phyloP scores from a whole-genome alignment of 2,113 vertebrate genomes.

The Lepisosteus oculatus region DNA sequence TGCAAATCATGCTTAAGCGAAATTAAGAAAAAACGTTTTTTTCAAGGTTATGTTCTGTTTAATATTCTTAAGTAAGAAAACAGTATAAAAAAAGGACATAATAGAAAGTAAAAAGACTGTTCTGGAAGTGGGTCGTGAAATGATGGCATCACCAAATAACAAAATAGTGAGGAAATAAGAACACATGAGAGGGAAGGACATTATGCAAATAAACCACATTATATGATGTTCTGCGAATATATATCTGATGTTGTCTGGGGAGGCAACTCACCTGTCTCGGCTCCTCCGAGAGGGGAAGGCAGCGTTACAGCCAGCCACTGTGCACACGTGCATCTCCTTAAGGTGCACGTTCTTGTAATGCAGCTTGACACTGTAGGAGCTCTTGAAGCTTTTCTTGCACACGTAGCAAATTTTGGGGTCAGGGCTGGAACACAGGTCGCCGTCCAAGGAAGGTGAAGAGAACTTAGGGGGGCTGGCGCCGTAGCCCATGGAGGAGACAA shows the following conservation, averaged over 20 bases:
- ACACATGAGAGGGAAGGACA: too few species aligned
- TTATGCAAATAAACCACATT: too few species aligned
- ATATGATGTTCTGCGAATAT: too few species aligned
- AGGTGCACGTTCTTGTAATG: slow-evolving; percentile 99
- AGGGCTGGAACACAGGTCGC: slow-evolving; percentile 91
- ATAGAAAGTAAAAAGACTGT: too few species aligned
- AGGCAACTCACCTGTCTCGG: slow-evolving; percentile 91
- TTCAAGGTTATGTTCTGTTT: too few species aligned
- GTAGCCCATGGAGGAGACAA: slow-evolving; percentile 89
- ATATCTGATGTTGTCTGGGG: neutral
- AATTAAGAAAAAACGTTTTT: too few species aligned
- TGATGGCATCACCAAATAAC: too few species aligned
- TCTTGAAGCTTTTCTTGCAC: slow-evolving; percentile 99
- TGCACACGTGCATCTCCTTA: slow-evolving; percentile 99
- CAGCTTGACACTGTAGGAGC: slow-evolving; percentile 98
- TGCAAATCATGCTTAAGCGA: too few species aligned
- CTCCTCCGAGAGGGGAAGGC: slow-evolving; percentile 97
- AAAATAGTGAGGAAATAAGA: too few species aligned
- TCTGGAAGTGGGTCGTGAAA: too few species aligned
- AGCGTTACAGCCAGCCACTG: slow-evolving; percentile 95
- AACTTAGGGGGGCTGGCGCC: slow-evolving; percentile 93
- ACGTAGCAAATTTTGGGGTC: slow-evolving; percentile 99
- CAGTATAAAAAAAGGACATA: too few species aligned
- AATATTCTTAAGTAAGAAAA: too few species aligned
- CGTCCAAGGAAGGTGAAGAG: slow-evolving; percentile 80